Evolutionary conservation across 1,140 invertebrate genomes (phyloP), one percentile per base, ranked within the genome.

Genomic region (Pygmarrhopalites habei): DNA sequence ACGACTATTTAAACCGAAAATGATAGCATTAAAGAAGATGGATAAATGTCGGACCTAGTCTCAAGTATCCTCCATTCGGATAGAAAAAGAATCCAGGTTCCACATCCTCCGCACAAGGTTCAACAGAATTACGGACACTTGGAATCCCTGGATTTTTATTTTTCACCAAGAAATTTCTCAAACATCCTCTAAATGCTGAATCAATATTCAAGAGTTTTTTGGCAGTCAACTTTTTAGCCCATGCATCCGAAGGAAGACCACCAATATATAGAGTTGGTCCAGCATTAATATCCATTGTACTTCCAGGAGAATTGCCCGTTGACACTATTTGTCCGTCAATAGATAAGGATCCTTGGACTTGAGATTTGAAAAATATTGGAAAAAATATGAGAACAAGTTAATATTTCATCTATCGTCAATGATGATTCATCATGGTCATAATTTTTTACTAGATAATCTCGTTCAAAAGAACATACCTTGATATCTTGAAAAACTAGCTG

Each of bases 51-150:
- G n/a, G n/a, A 88, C 85, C 69, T 51, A 82, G 74, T 74, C 78
- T 80, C 43, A 86, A 79, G 67, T 85, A 82, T 66, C 87, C 86
- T 56, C 86, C 83, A 58, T 81, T 78, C 19, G 83, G 82, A 51
- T 83, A 85, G 78, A 98, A 95, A 82, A 88, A 98, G 0, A 90
- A 79, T 26, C 95, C 95, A n/a, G 79, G 76, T 76, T 98, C 95
- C 0, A 88, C 82, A 58, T 86, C 82, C 53, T 87, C 83, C 0
- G 86, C 86, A 74, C 95, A 98, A 0, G 85, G 83, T 25, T 88
- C 82, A 0, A 89, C 84, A 12, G 84, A 83, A 52, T 80, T 71
- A 62, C 79, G 75, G 25, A 75, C 64, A 3, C 77, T 72, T 14
- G 86, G 81, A 56, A 82, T 78, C 28, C 81, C 82, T 63, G 90